These are phyloP conservation scores for Ormyrus labotus DNA, from an alignment of 2,888 invertebrate species.

Conservation along the genomic window DNA sequence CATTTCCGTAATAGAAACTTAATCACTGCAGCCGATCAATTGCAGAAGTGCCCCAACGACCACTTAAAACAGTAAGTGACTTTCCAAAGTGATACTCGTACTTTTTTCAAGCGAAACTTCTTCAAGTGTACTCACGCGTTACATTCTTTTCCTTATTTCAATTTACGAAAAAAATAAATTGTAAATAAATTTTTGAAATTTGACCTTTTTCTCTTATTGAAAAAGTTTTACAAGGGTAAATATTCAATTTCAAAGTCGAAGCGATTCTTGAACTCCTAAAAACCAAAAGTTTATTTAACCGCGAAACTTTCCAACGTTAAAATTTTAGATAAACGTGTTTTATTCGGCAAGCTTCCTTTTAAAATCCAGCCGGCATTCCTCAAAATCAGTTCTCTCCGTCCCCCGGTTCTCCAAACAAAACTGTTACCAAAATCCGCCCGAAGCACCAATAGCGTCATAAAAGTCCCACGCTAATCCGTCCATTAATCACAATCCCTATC, in stretches of 20 bases:
- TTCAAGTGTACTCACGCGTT: background rate
- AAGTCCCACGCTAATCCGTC: slow-evolving; percentile 59
- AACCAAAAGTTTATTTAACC: too few relatives aligned
- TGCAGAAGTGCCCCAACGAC: background rate
- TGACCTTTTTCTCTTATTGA: too few relatives aligned
- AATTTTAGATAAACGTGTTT: too few relatives aligned
- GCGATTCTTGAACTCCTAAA: too few relatives aligned
- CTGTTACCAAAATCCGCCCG: background rate
- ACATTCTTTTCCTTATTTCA: background rate
- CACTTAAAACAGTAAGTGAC: too few relatives aligned
- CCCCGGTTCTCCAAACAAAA: background rate
- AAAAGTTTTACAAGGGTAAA: too few relatives aligned
- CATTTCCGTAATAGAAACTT: slow-evolving; percentile 39
- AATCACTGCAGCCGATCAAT: slow-evolving; percentile 20
- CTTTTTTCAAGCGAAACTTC: background rate
- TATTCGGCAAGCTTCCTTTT: too few relatives aligned
- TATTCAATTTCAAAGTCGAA: too few relatives aligned
- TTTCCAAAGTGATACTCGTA: too few relatives aligned
- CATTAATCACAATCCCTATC: slow-evolving; percentile 68
- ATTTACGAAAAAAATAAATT: background rate
- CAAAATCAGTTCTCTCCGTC: background rate
- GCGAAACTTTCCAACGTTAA: too few relatives aligned
- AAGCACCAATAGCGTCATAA: background rate
- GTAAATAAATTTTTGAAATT: background rate
- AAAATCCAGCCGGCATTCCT: too few relatives aligned